Conservation (phyloP, 2,797 vertebrate genomes). For the Dipus sagitta region DNA sequence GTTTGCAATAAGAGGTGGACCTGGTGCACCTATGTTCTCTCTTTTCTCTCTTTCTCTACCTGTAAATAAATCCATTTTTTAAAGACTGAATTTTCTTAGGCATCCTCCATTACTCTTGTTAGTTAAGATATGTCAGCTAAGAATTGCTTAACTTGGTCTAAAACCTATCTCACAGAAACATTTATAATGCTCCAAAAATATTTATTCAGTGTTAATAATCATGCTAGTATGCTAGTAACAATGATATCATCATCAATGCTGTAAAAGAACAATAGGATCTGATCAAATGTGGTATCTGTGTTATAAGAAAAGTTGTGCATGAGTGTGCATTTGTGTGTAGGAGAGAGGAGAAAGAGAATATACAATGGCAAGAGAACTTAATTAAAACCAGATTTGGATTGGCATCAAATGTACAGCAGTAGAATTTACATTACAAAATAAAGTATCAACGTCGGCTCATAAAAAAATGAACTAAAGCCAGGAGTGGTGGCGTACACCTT, state of each 20-base stretch:
- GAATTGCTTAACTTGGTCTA: slow-evolving; percentile 11
- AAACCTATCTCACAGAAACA: background rate
- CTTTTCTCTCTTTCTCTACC: too few species aligned
- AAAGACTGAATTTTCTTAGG: background rate
- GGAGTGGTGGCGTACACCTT: too few species aligned
- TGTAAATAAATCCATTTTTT: too few species aligned
- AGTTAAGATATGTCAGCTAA: background rate
- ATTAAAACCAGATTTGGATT: slow-evolving; percentile 77
- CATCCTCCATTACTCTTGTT: slow-evolving; percentile 46
- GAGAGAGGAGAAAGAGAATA: background rate
- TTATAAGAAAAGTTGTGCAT: background rate
- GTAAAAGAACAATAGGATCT: background rate
- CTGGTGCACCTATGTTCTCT: too few species aligned
- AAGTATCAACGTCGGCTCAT: slow-evolving; percentile 70
- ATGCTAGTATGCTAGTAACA: background rate
- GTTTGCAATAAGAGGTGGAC: too few species aligned
- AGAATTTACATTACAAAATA: slow-evolving; percentile 73
- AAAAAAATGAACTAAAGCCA: too few species aligned
- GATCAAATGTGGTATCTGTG: background rate
- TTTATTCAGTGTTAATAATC: slow-evolving; percentile 16
- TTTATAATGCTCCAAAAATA: slow-evolving; percentile 50
- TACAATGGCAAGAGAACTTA: slow-evolving; percentile 65
- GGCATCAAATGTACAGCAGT: slow-evolving; percentile 59
- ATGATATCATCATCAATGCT: background rate
- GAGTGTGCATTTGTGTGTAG: too few species aligned